These are phyloP conservation scores for Forficula auricularia DNA, from an alignment of 1,140 invertebrate species.

Conservation along the genomic window DNA sequence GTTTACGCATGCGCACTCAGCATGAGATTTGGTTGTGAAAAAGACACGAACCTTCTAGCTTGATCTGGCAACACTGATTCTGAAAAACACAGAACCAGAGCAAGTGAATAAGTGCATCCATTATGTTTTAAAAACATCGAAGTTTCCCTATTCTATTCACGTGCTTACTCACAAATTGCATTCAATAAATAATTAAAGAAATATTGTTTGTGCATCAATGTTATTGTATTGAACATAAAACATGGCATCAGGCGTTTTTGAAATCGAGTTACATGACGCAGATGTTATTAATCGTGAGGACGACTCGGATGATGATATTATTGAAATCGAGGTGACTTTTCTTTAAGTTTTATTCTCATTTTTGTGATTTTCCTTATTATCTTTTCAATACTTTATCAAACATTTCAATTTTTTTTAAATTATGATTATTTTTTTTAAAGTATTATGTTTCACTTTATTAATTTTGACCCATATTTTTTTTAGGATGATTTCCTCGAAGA, in stretches of 20 bases:
- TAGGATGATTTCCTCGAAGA: constrained; percentile 1
- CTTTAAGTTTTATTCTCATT: constrained; percentile 7
- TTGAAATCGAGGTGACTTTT: constrained; percentile 52
- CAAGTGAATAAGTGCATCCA: too few relatives aligned
- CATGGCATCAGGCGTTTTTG: constrained; percentile 67
- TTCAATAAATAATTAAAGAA: not conserved
- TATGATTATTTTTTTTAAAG: constrained; percentile 2
- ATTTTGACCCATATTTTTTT: constrained; percentile 4
- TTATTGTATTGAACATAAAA: constrained; percentile 16
- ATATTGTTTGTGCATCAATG: not conserved
- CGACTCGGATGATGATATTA: constrained; percentile 61
- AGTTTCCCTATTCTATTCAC: too few relatives aligned
- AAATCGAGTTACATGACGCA: constrained; percentile 65
- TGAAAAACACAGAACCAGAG: too few relatives aligned
- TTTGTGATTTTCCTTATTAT: not conserved
- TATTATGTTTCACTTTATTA: constrained; percentile 9
- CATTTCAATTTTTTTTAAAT: constrained; percentile 4
- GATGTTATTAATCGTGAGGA: constrained; percentile 44
- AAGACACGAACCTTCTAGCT: too few relatives aligned
- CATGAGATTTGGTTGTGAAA: too few relatives aligned
- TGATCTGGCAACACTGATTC: too few relatives aligned
- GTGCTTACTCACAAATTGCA: too few relatives aligned
- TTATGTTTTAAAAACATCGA: too few relatives aligned
- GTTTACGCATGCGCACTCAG: too few relatives aligned
- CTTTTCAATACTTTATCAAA: not conserved